Percentiles rank a stretch among this genome's conserved stretches.
Evolutionary conservation across 2,113 vertebrate genomes (phyloP).

Genomic region (Scophthalmus maximus): DNA sequence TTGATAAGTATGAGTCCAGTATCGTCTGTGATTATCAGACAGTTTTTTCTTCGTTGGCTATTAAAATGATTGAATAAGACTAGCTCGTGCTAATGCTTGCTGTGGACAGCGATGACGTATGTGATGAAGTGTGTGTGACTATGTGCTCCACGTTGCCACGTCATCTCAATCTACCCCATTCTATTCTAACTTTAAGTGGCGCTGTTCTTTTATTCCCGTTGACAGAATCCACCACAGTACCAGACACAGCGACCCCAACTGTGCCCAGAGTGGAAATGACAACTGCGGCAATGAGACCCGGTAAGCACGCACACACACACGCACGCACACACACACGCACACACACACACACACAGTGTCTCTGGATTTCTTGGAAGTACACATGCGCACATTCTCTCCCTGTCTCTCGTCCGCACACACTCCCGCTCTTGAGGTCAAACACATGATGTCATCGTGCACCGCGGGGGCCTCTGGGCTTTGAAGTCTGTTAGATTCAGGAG

Average conservation of each 20-base stretch:
- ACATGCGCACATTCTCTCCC: too few relatives aligned
- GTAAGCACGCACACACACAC: slow-evolving; percentile 38
- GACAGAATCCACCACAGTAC: slow-evolving; percentile 89
- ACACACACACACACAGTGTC: too few relatives aligned
- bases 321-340: background rate
- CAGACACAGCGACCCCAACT: slow-evolving; percentile 89
- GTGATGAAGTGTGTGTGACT: too few relatives aligned
- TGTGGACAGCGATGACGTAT: background rate
- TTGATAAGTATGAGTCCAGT: background rate
- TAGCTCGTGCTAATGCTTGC: background rate
- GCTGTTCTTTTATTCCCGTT: slow-evolving; percentile 4
- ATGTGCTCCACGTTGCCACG: background rate
- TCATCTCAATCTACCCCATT: background rate
- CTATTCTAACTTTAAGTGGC: background rate
- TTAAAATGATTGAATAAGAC: slow-evolving; percentile 11
- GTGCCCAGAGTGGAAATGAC: slow-evolving; percentile 87
- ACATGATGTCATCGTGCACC: slow-evolving; percentile 71
- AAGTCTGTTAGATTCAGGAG: slow-evolving; percentile 58
- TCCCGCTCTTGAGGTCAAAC: slow-evolving; percentile 64
- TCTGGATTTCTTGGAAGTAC: slow-evolving; percentile 8
- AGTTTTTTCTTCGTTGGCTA: background rate
- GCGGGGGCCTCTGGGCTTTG: slow-evolving; percentile 61
- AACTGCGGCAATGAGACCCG: slow-evolving; percentile 82
- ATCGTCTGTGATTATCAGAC: background rate
- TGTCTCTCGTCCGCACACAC: slow-evolving; percentile 29